A percentile compares a stretch with the other conserved stretches of the same genome.
phyloP scores from a whole-genome alignment of 2,113 vertebrate species.

The Panthera uncia region DNA sequence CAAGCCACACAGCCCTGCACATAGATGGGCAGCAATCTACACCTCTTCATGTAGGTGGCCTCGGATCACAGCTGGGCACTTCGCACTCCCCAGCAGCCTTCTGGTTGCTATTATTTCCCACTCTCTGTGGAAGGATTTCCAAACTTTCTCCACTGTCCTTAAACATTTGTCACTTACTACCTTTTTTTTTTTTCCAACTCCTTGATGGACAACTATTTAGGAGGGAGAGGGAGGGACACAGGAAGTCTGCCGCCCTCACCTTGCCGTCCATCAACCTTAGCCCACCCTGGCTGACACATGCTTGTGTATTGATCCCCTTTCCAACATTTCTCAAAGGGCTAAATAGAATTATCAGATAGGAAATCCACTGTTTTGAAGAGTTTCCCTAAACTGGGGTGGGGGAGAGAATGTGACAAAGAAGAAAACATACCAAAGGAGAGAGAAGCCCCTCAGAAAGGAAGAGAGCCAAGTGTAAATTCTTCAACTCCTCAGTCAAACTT shows the following conservation, averaged over 20 bases:
- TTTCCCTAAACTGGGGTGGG: background rate
- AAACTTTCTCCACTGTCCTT: background rate
- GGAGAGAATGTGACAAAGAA: background rate
- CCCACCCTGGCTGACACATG: background rate
- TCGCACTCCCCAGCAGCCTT: background rate
- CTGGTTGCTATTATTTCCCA: background rate
- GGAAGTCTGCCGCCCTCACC: background rate
- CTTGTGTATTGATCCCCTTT: rapidly evolving
- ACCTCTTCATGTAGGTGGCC: background rate
- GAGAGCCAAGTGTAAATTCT: background rate
- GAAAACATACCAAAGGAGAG: background rate
- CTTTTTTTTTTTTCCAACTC: background rate
- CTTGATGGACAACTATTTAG: background rate
- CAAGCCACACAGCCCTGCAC: background rate
- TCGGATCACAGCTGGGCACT: background rate
- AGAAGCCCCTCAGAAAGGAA: background rate
- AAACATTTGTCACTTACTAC: background rate
- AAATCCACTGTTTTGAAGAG: background rate
- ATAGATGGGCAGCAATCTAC: no score
- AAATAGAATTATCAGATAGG: background rate
- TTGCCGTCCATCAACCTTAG: background rate
- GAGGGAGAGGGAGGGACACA: background rate
- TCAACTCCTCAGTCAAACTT: background rate
- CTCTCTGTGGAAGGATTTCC: background rate
- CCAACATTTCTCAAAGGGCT: background rate